A percentile compares a stretch with the other conserved stretches of the same genome.
phyloP scores from a whole-genome alignment of 1,140 invertebrate genomes.

The Belonocnema kinseyi region DNA sequence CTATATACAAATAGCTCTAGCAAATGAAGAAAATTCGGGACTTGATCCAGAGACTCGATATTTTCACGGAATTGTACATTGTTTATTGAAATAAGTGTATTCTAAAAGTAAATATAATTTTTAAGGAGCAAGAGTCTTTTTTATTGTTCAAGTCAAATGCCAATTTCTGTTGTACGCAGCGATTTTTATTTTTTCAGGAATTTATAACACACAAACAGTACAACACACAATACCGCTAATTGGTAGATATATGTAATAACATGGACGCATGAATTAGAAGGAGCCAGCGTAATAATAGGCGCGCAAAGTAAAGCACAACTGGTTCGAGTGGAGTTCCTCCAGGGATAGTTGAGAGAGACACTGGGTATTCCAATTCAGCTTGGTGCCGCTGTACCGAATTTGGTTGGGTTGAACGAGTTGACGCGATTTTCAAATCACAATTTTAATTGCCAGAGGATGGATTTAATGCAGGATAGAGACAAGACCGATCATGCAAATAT shows the following conservation, averaged over 20 bases:
- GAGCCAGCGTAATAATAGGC: no score
- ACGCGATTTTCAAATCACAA: no score
- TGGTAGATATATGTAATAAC: conserved; percentile 65
- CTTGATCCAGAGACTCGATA: neutral
- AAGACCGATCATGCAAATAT: no score
- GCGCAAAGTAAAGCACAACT: no score
- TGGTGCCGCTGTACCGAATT: no score
- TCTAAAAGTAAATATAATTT: conserved; percentile 50
- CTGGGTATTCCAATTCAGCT: no score
- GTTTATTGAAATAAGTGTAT: conserved; percentile 32
- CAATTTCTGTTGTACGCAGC: conserved; percentile 55
- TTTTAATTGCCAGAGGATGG: no score
- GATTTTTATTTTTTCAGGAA: conserved; percentile 67
- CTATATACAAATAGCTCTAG: conserved; percentile 87
- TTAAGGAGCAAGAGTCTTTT: neutral
- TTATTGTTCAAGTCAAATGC: neutral
- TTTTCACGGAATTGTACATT: conserved; percentile 47
- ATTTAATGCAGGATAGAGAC: no score
- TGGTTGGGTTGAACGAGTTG: no score
- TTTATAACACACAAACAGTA: conserved; percentile 69
- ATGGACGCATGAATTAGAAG: no score
- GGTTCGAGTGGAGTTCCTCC: no score
- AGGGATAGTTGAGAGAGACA: no score
- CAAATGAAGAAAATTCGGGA: conserved; percentile 11
- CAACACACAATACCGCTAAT: conserved; percentile 70